Base-by-base conservation (phyloP, 1,140 invertebrate species). In the Drusus annulatus region DNA sequence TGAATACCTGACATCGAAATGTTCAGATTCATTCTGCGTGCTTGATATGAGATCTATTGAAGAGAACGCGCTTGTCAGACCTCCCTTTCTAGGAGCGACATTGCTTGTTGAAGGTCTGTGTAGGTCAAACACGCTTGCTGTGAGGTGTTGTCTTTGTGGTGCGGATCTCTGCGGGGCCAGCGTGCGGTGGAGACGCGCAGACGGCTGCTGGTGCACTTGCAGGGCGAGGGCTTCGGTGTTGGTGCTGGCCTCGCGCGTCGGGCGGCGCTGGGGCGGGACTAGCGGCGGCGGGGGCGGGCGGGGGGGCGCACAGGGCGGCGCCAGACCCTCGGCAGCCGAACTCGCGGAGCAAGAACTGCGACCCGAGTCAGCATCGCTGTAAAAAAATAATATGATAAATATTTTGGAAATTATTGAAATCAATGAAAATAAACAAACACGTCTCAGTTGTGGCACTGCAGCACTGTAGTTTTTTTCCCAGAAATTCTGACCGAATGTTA, bases 61-160 rank as follows among this genome's bases (percentile, higher is more conserved):
- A 13, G 89, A 90, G 82, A 89, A 88, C n/a, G 89, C 88, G 85
- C 87, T 87, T 79, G 86, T 88, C n/a, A 90, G 78, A 5, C 88
- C 89, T 36, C 88, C 88, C 78, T 84, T 85, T 73, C 88, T 85
- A 6, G 87, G 84, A 21, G 86, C 51, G 21, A 79, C 25, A 28
- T 36, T 71, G 76, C 50, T 19, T 8, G 52, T 28, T 54, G 74
- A 56, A 31, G 81, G 75, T 75, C 51, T 45, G 60, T 69, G 76
- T 8, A 68, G 63, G 73, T 83, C 79, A 21, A 65, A 65, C 13
- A 80, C 71, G 58, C 82, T 83, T n/a, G 76, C 52, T 0, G 82
- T 71, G 4, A 81, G 76, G 28, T 56, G 45, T 36, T 21, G 73
- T 4, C 54, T 23, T 8, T 63, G 76, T 19, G 79, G 81, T 52